phyloP scores from a whole-genome alignment of 2,797 vertebrate genomes.

The Sebastes iracundus region DNA sequence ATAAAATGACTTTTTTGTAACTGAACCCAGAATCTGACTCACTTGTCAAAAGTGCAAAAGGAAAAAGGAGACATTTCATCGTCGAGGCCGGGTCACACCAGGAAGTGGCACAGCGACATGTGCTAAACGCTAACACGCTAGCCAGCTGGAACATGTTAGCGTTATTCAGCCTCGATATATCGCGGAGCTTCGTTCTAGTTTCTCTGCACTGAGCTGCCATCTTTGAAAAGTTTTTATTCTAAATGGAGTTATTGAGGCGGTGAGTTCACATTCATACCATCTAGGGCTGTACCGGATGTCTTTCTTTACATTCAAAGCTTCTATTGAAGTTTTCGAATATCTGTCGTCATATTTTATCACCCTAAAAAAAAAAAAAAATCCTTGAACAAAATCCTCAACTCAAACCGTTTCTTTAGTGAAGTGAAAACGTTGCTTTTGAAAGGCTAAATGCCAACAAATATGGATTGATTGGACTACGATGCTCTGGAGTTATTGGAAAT shows the following conservation, averaged over 20 bases:
- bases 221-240: neutral
- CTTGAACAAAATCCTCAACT: neutral
- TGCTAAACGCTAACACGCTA: neutral
- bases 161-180: neutral
- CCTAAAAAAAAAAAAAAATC: neutral
- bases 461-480: neutral
- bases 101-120: neutral
- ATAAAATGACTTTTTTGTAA: constrained; percentile 28
- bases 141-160: neutral
- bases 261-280: neutral
- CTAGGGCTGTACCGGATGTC: neutral
- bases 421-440: neutral
- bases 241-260: neutral
- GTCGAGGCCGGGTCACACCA: constrained; percentile 50
- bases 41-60: constrained; percentile 55
- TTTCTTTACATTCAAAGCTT: neutral
- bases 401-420: too few relatives aligned
- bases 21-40: constrained; percentile 29
- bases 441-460: neutral
- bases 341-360: neutral
- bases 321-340: neutral
- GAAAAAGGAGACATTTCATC: constrained; percentile 13
- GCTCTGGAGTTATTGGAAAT: too few relatives aligned
- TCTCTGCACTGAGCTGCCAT: neutral
- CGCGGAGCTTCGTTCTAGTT: neutral